Evolutionary conservation across 2,797 vertebrate genomes (phyloP).

Genomic region (Lates japonicus): DNA sequence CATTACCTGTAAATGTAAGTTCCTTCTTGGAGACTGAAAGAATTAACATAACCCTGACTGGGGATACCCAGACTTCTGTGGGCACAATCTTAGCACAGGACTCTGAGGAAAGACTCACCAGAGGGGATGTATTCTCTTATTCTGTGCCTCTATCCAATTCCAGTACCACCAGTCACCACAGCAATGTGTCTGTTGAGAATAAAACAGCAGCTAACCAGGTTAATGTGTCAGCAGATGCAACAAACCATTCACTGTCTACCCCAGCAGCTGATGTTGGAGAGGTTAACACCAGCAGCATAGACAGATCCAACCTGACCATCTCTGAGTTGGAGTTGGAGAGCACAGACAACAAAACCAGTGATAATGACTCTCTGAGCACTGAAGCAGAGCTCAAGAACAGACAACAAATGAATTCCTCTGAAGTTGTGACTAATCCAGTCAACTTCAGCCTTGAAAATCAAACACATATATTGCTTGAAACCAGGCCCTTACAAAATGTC

Average conservation of each 20-base stretch:
- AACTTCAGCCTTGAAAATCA: constrained; percentile 43
- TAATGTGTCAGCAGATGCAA: constrained; percentile 19
- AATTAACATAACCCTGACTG: constrained; percentile 20
- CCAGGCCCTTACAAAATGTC: constrained; percentile 29
- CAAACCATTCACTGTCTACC: constrained; percentile 8
- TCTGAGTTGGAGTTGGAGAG: constrained; percentile 19
- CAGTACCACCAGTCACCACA: constrained; percentile 21
- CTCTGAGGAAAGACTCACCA: constrained; percentile 26
- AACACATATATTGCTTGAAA: constrained; percentile 16
- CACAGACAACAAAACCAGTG: constrained; percentile 24
- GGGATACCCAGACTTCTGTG: constrained; percentile 19
- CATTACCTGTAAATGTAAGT: constrained; percentile 20
- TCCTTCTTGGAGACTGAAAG: constrained; percentile 29
- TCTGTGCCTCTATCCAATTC: constrained; percentile 4
- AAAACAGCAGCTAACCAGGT: constrained; percentile 7
- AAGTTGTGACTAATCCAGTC: not conserved
- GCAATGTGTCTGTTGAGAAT: constrained; percentile 8
- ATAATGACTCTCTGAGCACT: constrained; percentile 19
- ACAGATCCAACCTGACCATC: constrained; percentile 29
- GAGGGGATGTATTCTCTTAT: constrained; percentile 70
- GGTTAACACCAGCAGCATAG: constrained; percentile 27
- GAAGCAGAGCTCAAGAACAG: not conserved
- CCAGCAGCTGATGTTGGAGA: not conserved
- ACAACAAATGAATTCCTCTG: constrained; percentile 13
- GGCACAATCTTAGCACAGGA: constrained; percentile 1